Evolutionary conservation across 1,140 invertebrate species (phyloP), one percentile per base, ranked within the genome.

Genomic region (Conus betulinus): DNA sequence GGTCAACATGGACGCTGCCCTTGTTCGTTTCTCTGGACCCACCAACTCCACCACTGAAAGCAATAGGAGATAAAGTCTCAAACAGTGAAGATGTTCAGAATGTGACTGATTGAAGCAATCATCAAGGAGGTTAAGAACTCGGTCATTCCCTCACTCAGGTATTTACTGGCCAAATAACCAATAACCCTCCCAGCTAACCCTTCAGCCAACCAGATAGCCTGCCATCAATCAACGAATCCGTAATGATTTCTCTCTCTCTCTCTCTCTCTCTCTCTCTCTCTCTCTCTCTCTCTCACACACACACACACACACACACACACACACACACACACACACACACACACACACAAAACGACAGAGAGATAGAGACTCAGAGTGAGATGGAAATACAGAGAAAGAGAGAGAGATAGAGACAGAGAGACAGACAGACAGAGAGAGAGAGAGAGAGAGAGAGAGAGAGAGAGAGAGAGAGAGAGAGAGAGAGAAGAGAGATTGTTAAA

Each of bases 31-130:
- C 23, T n/a, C 23, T 10, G 74, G 74, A 78, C 74, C 74, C 74
- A 78, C 74, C 23, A 78, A n/a, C 74, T 78, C 74, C 74, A 78
- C n/a, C 23, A 39, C 74, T 78, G 74, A 23, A 78, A 39, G 39
- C 39, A 39, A 39, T 39, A 3, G 63, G 63, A 39, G 39, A 39
- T 3, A 39, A 39, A 51, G 51, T 25, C 20, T 20, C 20, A 25
- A 25, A 25, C 17, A 25, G 25, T 20, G 25, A 25, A 74, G 71
- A 74, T 51, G 51, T 5, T 5, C 4, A 83, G n/a, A 83, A 39
- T 25, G 81, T 20, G n/a, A 25, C 20, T 20, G 71, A 74, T 20
- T 20, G 71, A 20, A 74, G 25, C 17, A 74, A 74, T 20, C 17
- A 74, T 74, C 17, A 74, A 74, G 71, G 25, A 74, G 71, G 25